A percentile compares a stretch with the other conserved stretches of the same genome.
phyloP scores from a whole-genome alignment of 1,140 invertebrate genomes.

The Macrocentrus cingulum region DNA sequence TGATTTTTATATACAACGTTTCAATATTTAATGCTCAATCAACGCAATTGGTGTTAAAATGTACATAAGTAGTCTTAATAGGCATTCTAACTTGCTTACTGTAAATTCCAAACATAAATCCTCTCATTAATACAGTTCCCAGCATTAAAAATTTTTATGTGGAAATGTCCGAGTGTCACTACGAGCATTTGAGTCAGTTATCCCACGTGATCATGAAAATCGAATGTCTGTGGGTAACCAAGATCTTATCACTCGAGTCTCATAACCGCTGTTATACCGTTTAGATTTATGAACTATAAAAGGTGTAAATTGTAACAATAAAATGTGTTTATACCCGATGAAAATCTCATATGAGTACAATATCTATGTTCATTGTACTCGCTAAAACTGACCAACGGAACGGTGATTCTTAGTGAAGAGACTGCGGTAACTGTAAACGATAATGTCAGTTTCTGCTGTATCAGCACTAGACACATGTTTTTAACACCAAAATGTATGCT shows the following conservation, averaged over 20 bases:
- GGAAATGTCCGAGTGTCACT: neutral
- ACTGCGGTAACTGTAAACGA: conserved; percentile 1
- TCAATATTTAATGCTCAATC: too few relatives aligned
- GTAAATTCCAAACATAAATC: neutral
- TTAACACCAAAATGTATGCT: too few relatives aligned
- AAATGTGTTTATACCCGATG: conserved; percentile 40
- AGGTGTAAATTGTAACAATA: conserved; percentile 51
- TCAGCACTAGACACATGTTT: neutral
- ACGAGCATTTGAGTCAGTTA: conserved; percentile 9
- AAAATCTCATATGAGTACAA: conserved; percentile 34
- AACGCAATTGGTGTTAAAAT: too few relatives aligned
- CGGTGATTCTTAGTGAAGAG: conserved; percentile 26
- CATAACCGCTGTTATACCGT: conserved; percentile 38
- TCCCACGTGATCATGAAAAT: conserved; percentile 22
- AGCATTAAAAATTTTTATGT: conserved; percentile 3
- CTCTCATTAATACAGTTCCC: neutral
- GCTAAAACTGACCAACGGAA: conserved; percentile 1
- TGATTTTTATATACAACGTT: too few relatives aligned
- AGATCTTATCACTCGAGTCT: conserved; percentile 30
- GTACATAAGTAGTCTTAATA: too few relatives aligned
- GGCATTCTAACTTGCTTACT: too few relatives aligned
- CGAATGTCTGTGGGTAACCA: conserved; percentile 27
- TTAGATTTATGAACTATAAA: conserved; percentile 52
- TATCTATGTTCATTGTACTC: conserved; percentile 39
- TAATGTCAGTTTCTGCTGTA: conserved; percentile 14